Evolutionary conservation across 1,140 invertebrate genomes (phyloP).

Genomic region (Zaprionus ghesquierei): DNA sequence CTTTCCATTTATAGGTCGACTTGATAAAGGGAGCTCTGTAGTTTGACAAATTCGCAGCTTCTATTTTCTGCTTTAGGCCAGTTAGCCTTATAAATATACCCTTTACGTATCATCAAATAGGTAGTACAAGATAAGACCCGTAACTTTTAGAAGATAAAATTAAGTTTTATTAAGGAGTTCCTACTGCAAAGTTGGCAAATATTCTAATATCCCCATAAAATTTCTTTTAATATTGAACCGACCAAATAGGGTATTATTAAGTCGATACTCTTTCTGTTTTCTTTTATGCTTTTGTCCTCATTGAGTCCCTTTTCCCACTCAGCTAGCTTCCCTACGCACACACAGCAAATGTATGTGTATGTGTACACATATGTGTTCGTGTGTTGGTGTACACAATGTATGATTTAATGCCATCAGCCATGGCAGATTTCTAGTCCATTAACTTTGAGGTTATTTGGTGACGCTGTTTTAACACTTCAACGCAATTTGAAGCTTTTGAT

Average conservation of each 20-base stretch:
- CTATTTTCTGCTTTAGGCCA: not conserved
- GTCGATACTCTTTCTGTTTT: not conserved
- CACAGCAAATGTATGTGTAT: no score
- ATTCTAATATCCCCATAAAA: no score
- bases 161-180: no score
- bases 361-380: not conserved
- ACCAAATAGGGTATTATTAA: not conserved
- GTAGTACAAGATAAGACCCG: no score
- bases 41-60: not conserved
- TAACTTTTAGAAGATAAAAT: no score
- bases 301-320: not conserved
- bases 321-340: not conserved
- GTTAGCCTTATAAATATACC: not conserved
- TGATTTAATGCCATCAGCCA: slow-evolving; percentile 70
- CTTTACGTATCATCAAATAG: no score
- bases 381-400: slow-evolving; percentile 25
- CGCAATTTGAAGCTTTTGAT: slow-evolving; percentile 40
- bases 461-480: slow-evolving; percentile 69
- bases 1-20: not conserved
- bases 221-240: no score
- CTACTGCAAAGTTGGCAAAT: no score
- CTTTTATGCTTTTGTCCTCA: slow-evolving; percentile 1
- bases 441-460: slow-evolving; percentile 71
- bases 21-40: not conserved
- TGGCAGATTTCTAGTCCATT: slow-evolving; percentile 75